Percentiles rank a stretch among this genome's conserved stretches.
Conservation (phyloP, 2,888 invertebrate species). For the Megastigmus dorsalis region DNA sequence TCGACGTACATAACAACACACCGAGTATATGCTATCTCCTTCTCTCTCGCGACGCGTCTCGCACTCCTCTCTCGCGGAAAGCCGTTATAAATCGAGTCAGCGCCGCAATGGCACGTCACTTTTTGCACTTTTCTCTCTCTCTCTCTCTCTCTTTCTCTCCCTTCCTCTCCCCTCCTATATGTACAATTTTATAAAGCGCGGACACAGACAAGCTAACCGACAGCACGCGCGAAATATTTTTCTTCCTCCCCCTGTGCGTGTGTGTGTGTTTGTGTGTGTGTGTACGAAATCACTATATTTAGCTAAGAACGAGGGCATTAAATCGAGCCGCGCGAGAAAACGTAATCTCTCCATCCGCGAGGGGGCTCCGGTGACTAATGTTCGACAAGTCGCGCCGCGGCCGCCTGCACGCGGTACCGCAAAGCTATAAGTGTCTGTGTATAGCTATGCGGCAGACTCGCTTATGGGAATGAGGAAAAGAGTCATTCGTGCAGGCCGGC, state of each 20-base stretch:
- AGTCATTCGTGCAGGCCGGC: neutral
- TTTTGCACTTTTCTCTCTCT: too few species aligned
- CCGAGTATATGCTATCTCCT: neutral
- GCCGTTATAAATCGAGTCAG: conserved; percentile 39
- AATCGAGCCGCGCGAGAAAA: conserved; percentile 42
- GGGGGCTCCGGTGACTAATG: conserved; percentile 16
- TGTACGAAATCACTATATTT: conserved; percentile 29
- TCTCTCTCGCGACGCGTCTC: neutral
- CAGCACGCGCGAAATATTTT: conserved; percentile 5
- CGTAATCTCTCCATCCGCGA: conserved; percentile 4
- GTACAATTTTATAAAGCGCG: conserved; percentile 13
- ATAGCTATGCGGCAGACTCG: neutral
- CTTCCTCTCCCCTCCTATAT: neutral
- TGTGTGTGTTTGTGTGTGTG: too few species aligned
- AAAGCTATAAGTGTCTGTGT: neutral
- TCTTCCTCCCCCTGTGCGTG: neutral
- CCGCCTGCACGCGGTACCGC: too few species aligned
- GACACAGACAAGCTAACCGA: too few species aligned
- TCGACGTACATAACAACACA: too few species aligned
- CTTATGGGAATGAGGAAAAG: conserved; percentile 17
- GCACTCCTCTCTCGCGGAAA: neutral
- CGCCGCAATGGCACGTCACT: neutral
- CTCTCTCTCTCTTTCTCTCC: too few species aligned
- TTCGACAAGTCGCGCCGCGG: conserved; percentile 18
- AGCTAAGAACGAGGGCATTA: conserved; percentile 37